These are phyloP conservation scores for Indicator maculatus DNA, from an alignment of 2,113 vertebrate genomes.

Conservation along the genomic window DNA sequence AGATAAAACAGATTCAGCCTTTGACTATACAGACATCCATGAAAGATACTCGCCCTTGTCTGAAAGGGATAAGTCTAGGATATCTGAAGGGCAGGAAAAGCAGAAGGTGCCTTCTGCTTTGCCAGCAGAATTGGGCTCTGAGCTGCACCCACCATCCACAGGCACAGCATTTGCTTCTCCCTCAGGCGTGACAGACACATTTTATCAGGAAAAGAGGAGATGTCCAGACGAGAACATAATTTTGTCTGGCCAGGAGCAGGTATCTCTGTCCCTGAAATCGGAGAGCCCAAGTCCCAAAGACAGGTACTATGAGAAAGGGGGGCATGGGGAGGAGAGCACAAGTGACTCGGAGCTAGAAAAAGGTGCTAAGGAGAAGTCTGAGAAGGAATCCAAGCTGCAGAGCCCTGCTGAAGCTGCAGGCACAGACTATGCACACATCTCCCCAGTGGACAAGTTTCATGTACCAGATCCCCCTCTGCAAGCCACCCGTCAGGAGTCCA, in stretches of 20 bases:
- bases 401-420: constrained; percentile 18
- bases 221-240: constrained; percentile 75
- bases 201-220: constrained; percentile 1
- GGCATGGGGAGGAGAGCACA: constrained; percentile 65
- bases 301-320: constrained; percentile 71
- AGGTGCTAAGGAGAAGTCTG: constrained; percentile 87
- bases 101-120: constrained; percentile 48
- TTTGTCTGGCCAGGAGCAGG: constrained; percentile 57
- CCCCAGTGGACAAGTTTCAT: not conserved
- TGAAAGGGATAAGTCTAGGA: constrained; percentile 18
- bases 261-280: constrained; percentile 62
- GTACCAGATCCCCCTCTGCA: not conserved
- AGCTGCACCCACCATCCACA: constrained; percentile 26
- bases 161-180: constrained; percentile 51
- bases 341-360: constrained; percentile 91
- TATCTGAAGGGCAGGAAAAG: constrained; percentile 50
- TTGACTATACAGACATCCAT: constrained; percentile 70
- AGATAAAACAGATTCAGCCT: constrained; percentile 60
- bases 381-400: constrained; percentile 82
- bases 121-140: constrained; percentile 34
- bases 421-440: not conserved
- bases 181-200: not conserved
- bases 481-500: not conserved
- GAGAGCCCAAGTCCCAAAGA: constrained; percentile 30
- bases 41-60: constrained; percentile 24